These are phyloP conservation scores for Phallusia fumigata DNA, from an alignment of 23 tunicate species.

Conservation along the genomic window DNA sequence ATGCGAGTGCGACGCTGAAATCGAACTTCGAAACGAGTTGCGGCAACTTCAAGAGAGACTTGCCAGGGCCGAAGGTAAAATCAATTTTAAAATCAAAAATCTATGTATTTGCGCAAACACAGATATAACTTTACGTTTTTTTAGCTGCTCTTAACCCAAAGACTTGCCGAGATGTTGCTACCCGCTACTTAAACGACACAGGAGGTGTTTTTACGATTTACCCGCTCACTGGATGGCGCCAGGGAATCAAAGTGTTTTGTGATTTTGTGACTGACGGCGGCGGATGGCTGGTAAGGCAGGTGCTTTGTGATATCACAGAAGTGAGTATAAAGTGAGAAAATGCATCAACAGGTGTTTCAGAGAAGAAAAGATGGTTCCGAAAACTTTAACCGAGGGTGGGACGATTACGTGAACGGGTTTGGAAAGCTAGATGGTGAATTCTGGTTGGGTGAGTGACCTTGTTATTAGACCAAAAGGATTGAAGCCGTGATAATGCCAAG, in stretches of 20 bases:
- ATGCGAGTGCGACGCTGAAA: background rate
- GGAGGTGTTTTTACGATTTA: slow-evolving; percentile 31
- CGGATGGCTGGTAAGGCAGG: slow-evolving; percentile 21
- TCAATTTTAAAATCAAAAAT: no score
- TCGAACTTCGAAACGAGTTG: background rate
- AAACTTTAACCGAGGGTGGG: slow-evolving; percentile 3
- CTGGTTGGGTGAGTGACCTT: slow-evolving; percentile 24
- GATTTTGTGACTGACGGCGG: slow-evolving; percentile 29
- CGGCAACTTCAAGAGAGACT: background rate
- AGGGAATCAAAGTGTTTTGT: slow-evolving; percentile 20
- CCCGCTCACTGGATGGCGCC: background rate
- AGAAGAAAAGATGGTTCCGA: slow-evolving; percentile 10
- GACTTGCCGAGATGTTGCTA: background rate
- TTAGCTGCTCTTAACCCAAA: background rate
- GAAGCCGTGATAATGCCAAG: no score
- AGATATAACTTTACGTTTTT: no score
- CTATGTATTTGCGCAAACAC: no score
- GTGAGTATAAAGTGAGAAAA: background rate
- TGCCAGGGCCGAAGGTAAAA: background rate
- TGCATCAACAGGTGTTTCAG: slow-evolving; percentile 6
- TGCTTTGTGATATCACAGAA: no score
- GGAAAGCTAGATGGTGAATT: slow-evolving; percentile 20
- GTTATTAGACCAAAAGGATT: background rate
- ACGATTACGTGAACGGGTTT: slow-evolving; percentile 24
- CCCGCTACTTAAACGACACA: background rate